Evolutionary conservation across 2,797 vertebrate species (phyloP).

Genomic region (Acanthurus tractus): DNA sequence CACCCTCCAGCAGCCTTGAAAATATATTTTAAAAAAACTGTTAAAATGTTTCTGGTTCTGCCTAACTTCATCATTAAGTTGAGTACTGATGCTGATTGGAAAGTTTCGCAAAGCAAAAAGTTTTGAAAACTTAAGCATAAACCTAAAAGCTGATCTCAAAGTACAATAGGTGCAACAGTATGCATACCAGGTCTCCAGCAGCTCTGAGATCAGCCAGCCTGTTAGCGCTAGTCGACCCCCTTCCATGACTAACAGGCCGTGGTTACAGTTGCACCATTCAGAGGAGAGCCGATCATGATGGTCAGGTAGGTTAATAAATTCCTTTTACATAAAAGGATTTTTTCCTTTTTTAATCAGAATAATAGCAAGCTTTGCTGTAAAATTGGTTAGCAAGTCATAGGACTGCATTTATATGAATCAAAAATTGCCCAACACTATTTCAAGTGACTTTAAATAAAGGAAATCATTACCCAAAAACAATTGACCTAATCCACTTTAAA

Average conservation of each 20-base stretch:
- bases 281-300: conserved; percentile 2
- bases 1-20: neutral
- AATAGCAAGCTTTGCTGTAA: neutral
- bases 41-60: neutral
- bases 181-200: conserved; percentile 42
- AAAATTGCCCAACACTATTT: neutral
- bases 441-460: conserved; percentile 19
- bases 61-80: neutral
- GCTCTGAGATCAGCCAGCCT: conserved; percentile 43
- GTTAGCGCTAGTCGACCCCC: conserved; percentile 27
- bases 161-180: neutral
- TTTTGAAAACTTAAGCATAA: conserved; percentile 6
- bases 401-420: conserved; percentile 14
- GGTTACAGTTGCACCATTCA: conserved; percentile 27
- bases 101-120: neutral
- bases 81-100: neutral
- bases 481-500: conserved; percentile 7
- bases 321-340: neutral
- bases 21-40: neutral
- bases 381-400: neutral
- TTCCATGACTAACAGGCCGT: conserved; percentile 28
- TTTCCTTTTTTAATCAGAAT: conserved; percentile 19
- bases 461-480: conserved; percentile 18
- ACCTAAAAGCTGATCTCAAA: conserved; percentile 14
- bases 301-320: conserved; percentile 26